Base-by-base conservation (phyloP, 2,797 vertebrate genomes). In the Allobates femoralis region DNA sequence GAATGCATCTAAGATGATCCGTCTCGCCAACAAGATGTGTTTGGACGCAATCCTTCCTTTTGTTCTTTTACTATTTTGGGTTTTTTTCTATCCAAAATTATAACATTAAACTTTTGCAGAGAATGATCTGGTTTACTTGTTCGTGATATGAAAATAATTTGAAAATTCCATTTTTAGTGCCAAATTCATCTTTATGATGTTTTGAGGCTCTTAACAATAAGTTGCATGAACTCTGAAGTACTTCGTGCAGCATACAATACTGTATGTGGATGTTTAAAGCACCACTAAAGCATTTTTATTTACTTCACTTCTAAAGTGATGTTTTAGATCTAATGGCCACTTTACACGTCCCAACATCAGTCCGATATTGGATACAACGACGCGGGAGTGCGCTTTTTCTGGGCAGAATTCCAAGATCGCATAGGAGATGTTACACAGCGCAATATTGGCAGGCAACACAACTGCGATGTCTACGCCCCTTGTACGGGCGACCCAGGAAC, bases 11-110 rank as follows among this genome's bases (percentile, higher is more conserved):
- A 16, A 79, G 62, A 67, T 26, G 16, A 34, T 50, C 28, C 11
- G 2, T 37, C 50, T 53, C 56, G 83, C 73, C 83, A 85, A 77
- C 58, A 85, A 78, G 74, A 85, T 85, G 60, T 85, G 50, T 78
- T 66, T 85, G 60, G 60, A 85, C 60, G 19, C 28, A 66, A 3
- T 50, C 37, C 26, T 78, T 58, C 50, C 74, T 85, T 85, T 85
- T 83, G 74, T 78, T 85, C 83, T 78, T 66, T 85, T 78, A 53
- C 73, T 62, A 84, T 84, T 28, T 77, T 78, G 41, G 5, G 10
- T 83, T 73, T 58, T 34, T 83, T 73, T 74, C 81, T 34, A 18
- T 85, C 41, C 74, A 85, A 67, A 77, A 67, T 67, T 53, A 37
- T 34, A 28, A 26, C 60, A 67, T 51, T 34, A 50, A 64, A 30